phyloP scores from a whole-genome alignment of 2,113 vertebrate species.

The Notothenia rossii region DNA sequence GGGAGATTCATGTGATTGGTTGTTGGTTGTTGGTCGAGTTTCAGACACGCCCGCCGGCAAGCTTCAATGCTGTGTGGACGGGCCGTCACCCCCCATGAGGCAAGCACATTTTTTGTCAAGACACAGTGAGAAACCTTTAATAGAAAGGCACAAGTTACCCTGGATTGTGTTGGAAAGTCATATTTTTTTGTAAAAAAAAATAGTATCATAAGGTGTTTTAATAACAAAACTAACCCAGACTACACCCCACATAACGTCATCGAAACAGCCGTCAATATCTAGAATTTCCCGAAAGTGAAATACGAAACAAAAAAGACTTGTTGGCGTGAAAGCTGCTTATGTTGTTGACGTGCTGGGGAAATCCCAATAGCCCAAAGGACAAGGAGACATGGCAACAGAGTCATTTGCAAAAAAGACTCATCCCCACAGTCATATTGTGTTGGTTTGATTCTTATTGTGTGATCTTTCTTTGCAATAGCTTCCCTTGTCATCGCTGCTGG shows the following conservation, averaged over 20 bases:
- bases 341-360: slow-evolving; percentile 4
- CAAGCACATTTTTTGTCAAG: slow-evolving; percentile 7
- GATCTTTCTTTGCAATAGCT: no score
- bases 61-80: background rate
- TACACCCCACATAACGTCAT: no score
- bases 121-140: slow-evolving; percentile 9
- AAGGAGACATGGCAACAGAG: background rate
- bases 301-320: background rate
- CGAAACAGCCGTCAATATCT: background rate
- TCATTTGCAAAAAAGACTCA: background rate
- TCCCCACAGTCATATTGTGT: background rate
- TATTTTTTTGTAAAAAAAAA: background rate
- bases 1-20: no score
- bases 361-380: background rate
- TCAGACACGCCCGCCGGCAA: slow-evolving; percentile 33
- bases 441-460: background rate
- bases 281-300: background rate
- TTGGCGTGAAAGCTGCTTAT: slow-evolving; percentile 10
- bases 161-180: background rate
- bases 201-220: background rate
- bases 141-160: background rate
- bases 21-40: no score
- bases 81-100: slow-evolving; percentile 25
- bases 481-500: background rate
- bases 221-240: background rate